Evolutionary conservation across 2,888 invertebrate species (phyloP), one percentile per base, ranked within the genome.

Genomic region (Corythucha ciliata): DNA sequence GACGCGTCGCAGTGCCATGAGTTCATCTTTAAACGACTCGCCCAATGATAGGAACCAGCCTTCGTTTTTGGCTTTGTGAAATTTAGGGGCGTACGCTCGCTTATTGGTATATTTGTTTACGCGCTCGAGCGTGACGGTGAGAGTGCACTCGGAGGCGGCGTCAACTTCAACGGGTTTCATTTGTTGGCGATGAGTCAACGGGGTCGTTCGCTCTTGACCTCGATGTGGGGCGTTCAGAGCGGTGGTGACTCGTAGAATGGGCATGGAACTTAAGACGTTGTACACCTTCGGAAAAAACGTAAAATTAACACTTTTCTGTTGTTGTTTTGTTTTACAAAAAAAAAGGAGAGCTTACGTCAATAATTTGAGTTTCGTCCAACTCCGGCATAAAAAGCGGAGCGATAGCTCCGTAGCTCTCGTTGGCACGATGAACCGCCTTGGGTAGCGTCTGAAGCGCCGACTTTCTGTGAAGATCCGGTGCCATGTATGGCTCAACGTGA

Each of bases 11-110:
- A 96, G 69, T 1, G 91, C 90, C 56, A 83, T 68, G 27, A 96
- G 72, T 62, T 92, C 87, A 21, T 76, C 74, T 1, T 72, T 71
- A 47, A 79, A 78, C 20, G 78, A 69, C 21, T 79, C 77, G 2
- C 93, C 94, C 7, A 97, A 71, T 0, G 91, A 76, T 2, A 93
- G 65, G 69, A 96, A 84, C 97, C 97, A 98, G 50, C 92, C 89
- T 67, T 96, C 96, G 65, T 88, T 89, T 71, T 96, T 97, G 29
- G 83, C 81, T 67, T 94, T 93, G 2, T 90, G 82, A 72, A 48
- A 52, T 25, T 47, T 45, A 4, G 56, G 56, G 7, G 56, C 34
- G 14, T 56, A 56, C 12, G 53, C 56, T 14, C 47, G 47, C 32
- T 52, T 50, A 1, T 56, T 54, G 4, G 44, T 36, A 3, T 27